phyloP scores from a whole-genome alignment of 2,797 vertebrate genomes.

The Centroberyx gerrardi region DNA sequence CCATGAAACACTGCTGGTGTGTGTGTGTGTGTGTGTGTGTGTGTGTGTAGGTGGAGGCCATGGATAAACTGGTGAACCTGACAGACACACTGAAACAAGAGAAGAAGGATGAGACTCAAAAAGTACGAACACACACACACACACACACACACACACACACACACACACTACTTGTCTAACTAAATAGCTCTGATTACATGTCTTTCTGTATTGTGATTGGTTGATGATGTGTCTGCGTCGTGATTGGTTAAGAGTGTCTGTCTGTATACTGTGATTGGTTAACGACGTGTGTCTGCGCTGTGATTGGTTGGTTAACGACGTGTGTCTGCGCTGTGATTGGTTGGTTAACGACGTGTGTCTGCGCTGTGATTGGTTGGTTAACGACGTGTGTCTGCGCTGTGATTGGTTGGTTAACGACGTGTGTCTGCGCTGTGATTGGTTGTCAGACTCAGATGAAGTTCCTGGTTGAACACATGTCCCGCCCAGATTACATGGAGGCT shows the following conservation, averaged over 20 bases:
- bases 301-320: too few species aligned
- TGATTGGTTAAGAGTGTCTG: too few species aligned
- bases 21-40: constrained; percentile 17
- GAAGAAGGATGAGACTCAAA: constrained; percentile 88
- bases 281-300: too few species aligned
- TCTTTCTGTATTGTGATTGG: constrained; percentile 17
- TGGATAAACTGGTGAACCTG: constrained; percentile 89
- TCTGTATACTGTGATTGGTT: too few species aligned
- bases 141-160: constrained; percentile 8
- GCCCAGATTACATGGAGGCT: constrained; percentile 88
- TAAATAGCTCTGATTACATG: too few species aligned
- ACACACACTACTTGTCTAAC: too few species aligned
- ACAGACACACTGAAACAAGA: constrained; percentile 88
- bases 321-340: too few species aligned
- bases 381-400: too few species aligned
- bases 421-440: constrained; percentile 59
- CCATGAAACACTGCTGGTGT: not conserved
- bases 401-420: not conserved
- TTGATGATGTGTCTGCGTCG: too few species aligned
- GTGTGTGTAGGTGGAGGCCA: constrained; percentile 83
- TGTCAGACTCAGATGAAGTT: constrained; percentile 88
- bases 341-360: too few species aligned
- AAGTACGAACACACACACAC: constrained; percentile 60
- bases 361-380: too few species aligned
- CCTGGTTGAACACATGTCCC: constrained; percentile 88